Conservation (phyloP, 2,113 vertebrate genomes). For the Propithecus coquereli region DNA sequence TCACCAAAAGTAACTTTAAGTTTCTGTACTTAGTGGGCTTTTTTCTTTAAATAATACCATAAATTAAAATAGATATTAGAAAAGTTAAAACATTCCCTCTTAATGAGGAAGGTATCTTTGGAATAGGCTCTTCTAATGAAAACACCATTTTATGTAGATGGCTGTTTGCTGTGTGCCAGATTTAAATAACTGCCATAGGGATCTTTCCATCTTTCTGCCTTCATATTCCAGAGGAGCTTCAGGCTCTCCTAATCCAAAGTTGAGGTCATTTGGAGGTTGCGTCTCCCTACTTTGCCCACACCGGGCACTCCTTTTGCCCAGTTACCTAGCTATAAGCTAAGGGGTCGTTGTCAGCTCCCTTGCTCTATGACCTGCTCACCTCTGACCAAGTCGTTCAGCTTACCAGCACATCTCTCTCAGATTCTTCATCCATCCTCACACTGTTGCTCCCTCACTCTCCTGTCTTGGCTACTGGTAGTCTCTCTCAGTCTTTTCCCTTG, state of each 20-base stretch:
- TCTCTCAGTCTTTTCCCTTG: not conserved
- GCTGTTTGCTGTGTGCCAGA: not conserved
- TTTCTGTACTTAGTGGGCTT: not conserved
- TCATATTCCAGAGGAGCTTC: not conserved
- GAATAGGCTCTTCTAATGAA: not conserved
- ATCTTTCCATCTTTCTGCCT: not conserved
- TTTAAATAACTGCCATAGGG: not conserved
- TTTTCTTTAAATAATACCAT: not conserved
- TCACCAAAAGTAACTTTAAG: not conserved
- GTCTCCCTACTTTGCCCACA: not conserved
- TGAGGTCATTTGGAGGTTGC: not conserved
- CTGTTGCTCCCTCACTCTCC: not conserved
- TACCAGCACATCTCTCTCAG: not conserved
- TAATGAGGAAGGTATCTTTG: not conserved
- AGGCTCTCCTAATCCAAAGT: not conserved
- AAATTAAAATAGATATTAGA: not conserved
- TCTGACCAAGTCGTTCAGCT: not conserved
- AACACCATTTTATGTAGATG: not conserved
- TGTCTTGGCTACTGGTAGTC: not conserved
- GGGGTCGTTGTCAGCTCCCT: not conserved
- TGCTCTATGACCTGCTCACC: not conserved
- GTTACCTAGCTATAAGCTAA: not conserved
- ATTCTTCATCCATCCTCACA: not conserved
- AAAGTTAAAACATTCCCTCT: not conserved
- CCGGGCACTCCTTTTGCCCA: not conserved